A percentile compares a stretch with the other conserved stretches of the same genome.
These are phyloP conservation scores for Drosophila ogumai DNA, from an alignment of 1,140 invertebrate species.

Conservation along the genomic window DNA sequence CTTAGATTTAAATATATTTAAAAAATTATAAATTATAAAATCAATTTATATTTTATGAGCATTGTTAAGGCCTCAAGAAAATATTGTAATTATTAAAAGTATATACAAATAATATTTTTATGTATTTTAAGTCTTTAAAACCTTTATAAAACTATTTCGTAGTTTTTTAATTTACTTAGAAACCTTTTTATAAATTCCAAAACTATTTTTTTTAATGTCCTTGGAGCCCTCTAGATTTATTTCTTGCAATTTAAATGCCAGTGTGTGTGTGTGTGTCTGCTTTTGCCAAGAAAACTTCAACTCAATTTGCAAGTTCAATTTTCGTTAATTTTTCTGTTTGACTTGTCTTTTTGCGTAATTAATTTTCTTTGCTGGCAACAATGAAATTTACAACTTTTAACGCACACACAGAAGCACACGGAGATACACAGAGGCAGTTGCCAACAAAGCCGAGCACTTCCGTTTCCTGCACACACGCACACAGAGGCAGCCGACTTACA, in stretches of 20 bases:
- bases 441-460: conserved; percentile 70
- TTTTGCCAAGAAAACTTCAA: conserved; percentile 39
- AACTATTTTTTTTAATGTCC: neutral
- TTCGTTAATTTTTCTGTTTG: conserved; percentile 30
- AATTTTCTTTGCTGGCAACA: conserved; percentile 73
- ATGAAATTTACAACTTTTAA: conserved; percentile 76
- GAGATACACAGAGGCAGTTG: conserved; percentile 20
- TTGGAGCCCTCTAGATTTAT: neutral
- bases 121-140: neutral
- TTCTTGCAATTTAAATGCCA: neutral
- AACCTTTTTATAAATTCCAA: no score
- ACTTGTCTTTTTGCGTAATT: conserved; percentile 63
- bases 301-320: conserved; percentile 49
- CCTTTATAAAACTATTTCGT: neutral
- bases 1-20: neutral
- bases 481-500: conserved; percentile 33
- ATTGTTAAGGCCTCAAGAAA: no score
- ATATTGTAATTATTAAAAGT: neutral
- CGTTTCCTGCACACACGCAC: conserved; percentile 57
- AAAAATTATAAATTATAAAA: neutral
- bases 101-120: no score
- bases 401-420: conserved; percentile 43
- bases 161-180: neutral
- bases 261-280: neutral
- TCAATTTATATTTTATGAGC: neutral